These are phyloP conservation scores for Formica aserva DNA, from an alignment of 2,888 invertebrate genomes.

Conservation along the genomic window DNA sequence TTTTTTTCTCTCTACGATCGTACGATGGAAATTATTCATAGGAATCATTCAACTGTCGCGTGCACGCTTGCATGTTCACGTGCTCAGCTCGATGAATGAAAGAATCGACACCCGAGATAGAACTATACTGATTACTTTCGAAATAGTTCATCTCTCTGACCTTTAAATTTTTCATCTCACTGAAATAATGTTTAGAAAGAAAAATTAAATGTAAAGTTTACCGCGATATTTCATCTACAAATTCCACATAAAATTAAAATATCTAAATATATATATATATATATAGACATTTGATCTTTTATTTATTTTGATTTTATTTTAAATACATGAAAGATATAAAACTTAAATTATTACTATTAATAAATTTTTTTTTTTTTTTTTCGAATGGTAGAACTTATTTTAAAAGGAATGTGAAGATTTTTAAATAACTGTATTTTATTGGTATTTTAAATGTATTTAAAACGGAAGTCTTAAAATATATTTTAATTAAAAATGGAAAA, in stretches of 20 bases:
- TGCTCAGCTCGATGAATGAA: slow-evolving; percentile 2
- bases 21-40: slow-evolving; percentile 50
- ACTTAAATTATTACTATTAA: neutral
- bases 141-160: slow-evolving; percentile 18
- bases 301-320: neutral
- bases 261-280: neutral
- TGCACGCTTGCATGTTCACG: neutral
- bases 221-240: neutral
- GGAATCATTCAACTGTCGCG: slow-evolving; percentile 34
- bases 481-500: neutral
- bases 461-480: neutral
- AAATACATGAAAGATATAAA: neutral
- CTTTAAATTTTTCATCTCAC: neutral
- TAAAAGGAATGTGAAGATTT: neutral
- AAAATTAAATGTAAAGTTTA: neutral
- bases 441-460: neutral
- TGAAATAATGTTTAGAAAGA: neutral
- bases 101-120: neutral
- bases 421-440: neutral
- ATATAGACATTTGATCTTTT: neutral
- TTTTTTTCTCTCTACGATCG: slow-evolving; percentile 16
- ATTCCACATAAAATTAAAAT: neutral
- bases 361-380: neutral
- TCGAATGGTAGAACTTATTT: neutral
- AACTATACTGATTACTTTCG: neutral